Evolutionary conservation across 2,888 invertebrate species (phyloP).

Genomic region (Phlogophora meticulosa): DNA sequence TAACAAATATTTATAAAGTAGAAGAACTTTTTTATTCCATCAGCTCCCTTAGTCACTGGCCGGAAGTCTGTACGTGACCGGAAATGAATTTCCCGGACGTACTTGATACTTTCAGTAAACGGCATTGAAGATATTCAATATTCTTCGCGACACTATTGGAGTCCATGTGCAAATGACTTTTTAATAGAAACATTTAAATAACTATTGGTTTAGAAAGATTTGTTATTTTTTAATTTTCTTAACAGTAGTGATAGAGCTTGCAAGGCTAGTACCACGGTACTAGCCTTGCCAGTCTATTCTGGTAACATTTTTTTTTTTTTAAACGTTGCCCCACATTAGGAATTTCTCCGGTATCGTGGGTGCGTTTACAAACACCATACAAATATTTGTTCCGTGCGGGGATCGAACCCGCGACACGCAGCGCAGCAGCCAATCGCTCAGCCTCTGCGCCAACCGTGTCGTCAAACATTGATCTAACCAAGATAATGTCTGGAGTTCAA

Average conservation of each 20-base stretch:
- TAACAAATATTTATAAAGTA: slow-evolving; percentile 37
- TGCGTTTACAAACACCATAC: too few species aligned
- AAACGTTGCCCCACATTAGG: too few species aligned
- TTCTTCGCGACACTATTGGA: slow-evolving; percentile 27
- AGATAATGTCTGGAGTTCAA: too few species aligned
- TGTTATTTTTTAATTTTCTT: not conserved
- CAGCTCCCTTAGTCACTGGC: slow-evolving; percentile 58
- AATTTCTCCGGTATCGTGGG: too few species aligned
- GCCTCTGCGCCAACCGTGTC: too few species aligned
- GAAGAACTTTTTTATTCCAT: slow-evolving; percentile 34
- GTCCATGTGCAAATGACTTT: slow-evolving; percentile 33
- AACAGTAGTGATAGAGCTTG: not conserved
- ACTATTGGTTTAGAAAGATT: not conserved
- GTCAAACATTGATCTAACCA: too few species aligned
- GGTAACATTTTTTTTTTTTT: too few species aligned
- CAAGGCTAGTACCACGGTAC: too few species aligned
- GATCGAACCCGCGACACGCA: too few species aligned
- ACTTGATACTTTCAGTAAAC: slow-evolving; percentile 70
- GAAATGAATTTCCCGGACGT: slow-evolving; percentile 80
- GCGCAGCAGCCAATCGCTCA: too few species aligned
- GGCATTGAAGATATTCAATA: slow-evolving; percentile 67
- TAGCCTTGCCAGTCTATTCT: too few species aligned
- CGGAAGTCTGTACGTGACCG: slow-evolving; percentile 79
- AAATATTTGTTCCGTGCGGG: too few species aligned
- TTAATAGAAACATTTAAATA: slow-evolving; percentile 24